phyloP scores from a whole-genome alignment of 2,797 vertebrate genomes.

The Fistularia commersonii region DNA sequence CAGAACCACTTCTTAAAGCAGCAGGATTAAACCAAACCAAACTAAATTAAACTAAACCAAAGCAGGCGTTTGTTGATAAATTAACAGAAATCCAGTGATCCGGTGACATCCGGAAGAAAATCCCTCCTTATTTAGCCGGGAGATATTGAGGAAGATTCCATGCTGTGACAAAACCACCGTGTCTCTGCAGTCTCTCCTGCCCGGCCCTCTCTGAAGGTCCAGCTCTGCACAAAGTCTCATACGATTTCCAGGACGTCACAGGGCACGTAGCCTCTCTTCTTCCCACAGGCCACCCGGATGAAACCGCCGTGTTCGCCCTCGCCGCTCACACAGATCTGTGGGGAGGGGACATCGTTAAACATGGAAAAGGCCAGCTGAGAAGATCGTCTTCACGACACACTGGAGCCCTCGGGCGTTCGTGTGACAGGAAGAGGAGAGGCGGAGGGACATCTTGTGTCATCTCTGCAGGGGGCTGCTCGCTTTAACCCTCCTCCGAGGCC shows the following conservation, averaged over 20 bases:
- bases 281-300: constrained; percentile 88
- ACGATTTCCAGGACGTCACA: constrained; percentile 88
- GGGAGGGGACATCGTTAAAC: constrained; percentile 17
- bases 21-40: too few relatives aligned
- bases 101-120: too few relatives aligned
- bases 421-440: constrained; percentile 41
- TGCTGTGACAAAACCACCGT: too few relatives aligned
- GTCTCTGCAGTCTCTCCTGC: too few relatives aligned
- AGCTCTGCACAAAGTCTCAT: constrained; percentile 57
- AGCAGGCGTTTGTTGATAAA: too few relatives aligned
- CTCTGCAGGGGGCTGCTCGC: constrained; percentile 50
- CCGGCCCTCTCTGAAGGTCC: too few relatives aligned
- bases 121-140: too few relatives aligned
- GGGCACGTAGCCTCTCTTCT: constrained; percentile 92
- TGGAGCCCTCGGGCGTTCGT: constrained; percentile 15
- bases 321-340: constrained; percentile 89
- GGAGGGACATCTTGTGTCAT: constrained; percentile 43
- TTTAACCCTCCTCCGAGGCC: constrained; percentile 33
- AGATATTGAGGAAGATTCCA: too few relatives aligned
- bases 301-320: constrained; percentile 87
- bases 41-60: too few relatives aligned
- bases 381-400: not conserved
- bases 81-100: too few relatives aligned
- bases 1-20: too few relatives aligned
- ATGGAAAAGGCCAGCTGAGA: not conserved